Base-by-base conservation (phyloP, 1,140 invertebrate species). In the Arion vulgaris region DNA sequence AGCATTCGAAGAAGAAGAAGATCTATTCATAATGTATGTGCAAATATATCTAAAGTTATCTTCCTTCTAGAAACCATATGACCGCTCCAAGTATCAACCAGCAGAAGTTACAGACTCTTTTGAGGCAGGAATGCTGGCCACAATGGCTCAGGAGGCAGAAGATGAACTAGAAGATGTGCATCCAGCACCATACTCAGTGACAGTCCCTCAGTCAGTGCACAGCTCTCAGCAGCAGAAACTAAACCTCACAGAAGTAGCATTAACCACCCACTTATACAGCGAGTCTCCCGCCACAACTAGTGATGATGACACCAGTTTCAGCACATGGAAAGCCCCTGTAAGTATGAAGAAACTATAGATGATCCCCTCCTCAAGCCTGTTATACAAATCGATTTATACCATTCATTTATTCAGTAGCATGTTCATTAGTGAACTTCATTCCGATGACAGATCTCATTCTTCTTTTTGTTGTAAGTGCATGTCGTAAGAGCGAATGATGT, bases 31-130 rank as follows among this genome's bases (percentile, higher is more conserved):
- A n/a, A n/a, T n/a, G n/a, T n/a, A n/a, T n/a, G n/a, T n/a, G n/a
- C n/a, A n/a, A n/a, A n/a, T n/a, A n/a, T n/a, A n/a, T n/a, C n/a
- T n/a, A n/a, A n/a, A n/a, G n/a, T n/a, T n/a, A n/a, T n/a, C 23
- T 76, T 53, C n/a, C 11, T 78, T 71, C 69, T 82, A 88, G 86
- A 89, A 88, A 71, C 80, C 84, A 4, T 91, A 91, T 75, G 87
- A 90, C 77, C 68, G 74, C 75, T 84, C 81, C 41, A 89, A 88
- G 79, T 91, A 91, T 76, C 84, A 89, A 78, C 86, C 87, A 85
- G 87, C 80, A 19, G 89, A 91, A 26, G 66, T 90, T 28, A 88
- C 89, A 28, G 90, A 91, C 19, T 90, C 88, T 15, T 90, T 88
- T 84, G 90, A 91, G 81, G 85, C 86, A 0, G 80, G 80, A 32